phyloP scores from a whole-genome alignment of 1,140 invertebrate genomes.

The Drosophila orosa region DNA sequence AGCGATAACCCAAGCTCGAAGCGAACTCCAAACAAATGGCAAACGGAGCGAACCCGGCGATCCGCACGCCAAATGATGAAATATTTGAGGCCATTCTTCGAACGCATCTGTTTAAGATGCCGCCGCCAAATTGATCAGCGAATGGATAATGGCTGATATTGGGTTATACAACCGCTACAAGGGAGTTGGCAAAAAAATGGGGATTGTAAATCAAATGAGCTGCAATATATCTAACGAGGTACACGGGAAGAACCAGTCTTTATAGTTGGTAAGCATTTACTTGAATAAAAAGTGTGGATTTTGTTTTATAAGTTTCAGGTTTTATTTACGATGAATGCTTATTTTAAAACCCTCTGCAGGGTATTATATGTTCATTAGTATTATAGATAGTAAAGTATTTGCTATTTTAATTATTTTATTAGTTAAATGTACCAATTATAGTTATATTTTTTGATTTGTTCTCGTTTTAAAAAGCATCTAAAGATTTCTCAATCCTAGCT shows the following conservation, averaged over 20 bases:
- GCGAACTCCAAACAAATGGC: conserved; percentile 36
- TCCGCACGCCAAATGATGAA: conserved; percentile 34
- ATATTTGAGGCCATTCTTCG: conserved; percentile 48
- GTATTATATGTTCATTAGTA: no score
- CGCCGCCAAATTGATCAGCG: conserved; percentile 23
- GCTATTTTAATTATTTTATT: no score
- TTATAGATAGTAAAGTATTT: no score
- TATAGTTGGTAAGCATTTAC: neutral
- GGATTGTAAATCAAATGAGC: neutral
- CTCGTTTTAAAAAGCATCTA: no score
- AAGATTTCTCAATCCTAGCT: no score
- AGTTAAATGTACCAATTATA: no score
- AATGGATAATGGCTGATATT: conserved; percentile 24
- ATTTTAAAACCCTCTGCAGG: no score
- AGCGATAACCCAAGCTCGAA: conserved; percentile 24
- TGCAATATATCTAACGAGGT: conserved; percentile 1
- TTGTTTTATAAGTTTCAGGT: neutral
- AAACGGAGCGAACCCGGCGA: conserved; percentile 32
- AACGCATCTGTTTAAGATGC: conserved; percentile 27
- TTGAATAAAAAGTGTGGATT: neutral
- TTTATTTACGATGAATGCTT: neutral
- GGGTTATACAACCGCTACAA: conserved; percentile 36
- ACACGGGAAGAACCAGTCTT: neutral
- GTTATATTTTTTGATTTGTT: no score
- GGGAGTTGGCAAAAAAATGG: neutral